phyloP scores from a whole-genome alignment of 2,113 vertebrate species.

The Psilopsiagon aurifrons region DNA sequence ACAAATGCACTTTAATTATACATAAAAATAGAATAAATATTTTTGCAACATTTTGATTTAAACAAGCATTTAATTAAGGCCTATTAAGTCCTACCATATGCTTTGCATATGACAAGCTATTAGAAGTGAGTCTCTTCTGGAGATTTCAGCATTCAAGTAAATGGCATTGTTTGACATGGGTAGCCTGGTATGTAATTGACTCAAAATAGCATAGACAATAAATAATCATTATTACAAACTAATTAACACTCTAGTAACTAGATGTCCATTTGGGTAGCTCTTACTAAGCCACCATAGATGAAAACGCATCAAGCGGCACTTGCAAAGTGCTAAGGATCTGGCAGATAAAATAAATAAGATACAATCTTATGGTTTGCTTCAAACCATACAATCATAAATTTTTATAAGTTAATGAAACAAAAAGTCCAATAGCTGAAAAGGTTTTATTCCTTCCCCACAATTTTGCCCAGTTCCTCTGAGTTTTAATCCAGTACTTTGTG shows the following conservation, averaged over 20 bases:
- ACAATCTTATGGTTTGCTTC: background rate
- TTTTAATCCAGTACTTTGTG: background rate
- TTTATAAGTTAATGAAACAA: background rate
- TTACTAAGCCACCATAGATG: background rate
- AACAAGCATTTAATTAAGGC: slow-evolving; percentile 53
- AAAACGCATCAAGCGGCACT: background rate
- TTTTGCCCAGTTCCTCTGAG: background rate
- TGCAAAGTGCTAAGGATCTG: background rate
- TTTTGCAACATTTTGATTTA: slow-evolving; percentile 60
- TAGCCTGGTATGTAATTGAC: slow-evolving; percentile 17
- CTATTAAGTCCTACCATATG: slow-evolving; percentile 49
- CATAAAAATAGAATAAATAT: slow-evolving; percentile 55
- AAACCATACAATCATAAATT: background rate
- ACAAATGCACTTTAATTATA: slow-evolving; percentile 44
- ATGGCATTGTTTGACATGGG: slow-evolving; percentile 8
- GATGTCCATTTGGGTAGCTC: slow-evolving; percentile 33
- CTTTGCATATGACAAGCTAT: slow-evolving; percentile 4
- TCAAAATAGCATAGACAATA: slow-evolving; percentile 48
- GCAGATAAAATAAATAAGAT: background rate
- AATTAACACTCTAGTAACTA: slow-evolving; percentile 48
- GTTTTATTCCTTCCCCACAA: background rate
- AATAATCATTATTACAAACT: slow-evolving; percentile 54
- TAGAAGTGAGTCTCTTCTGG: background rate
- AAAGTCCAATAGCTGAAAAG: background rate
- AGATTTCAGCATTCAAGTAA: slow-evolving; percentile 4